A percentile compares a stretch with the other conserved stretches of the same genome.
These are phyloP conservation scores for Jacana jacana DNA, from an alignment of 2,113 vertebrate species.

Conservation along the genomic window DNA sequence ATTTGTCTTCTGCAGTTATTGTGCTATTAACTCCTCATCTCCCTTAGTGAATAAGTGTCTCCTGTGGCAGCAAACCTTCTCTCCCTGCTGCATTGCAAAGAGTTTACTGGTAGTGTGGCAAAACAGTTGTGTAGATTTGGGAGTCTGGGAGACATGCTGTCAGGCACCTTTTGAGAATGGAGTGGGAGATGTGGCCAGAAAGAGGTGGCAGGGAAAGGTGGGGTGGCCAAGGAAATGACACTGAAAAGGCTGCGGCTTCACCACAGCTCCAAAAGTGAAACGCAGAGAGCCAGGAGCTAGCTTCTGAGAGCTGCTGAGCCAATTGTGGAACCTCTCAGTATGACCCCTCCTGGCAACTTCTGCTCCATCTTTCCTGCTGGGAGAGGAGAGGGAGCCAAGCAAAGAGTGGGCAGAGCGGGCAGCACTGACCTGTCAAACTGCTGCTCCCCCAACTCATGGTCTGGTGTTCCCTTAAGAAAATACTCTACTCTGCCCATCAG, in stretches of 20 bases:
- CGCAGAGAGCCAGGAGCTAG: not conserved
- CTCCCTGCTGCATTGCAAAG: not conserved
- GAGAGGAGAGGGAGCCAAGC: not conserved
- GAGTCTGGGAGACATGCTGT: not conserved
- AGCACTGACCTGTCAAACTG: not conserved
- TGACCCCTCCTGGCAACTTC: not conserved
- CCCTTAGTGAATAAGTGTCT: not conserved
- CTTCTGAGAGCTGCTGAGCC: not conserved
- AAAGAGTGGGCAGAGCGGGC: not conserved
- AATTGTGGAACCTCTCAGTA: not conserved
- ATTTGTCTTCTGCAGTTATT: constrained; percentile 14
- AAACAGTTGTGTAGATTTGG: not conserved
- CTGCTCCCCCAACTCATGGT: not conserved
- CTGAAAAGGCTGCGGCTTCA: not conserved
- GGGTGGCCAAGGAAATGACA: not conserved
- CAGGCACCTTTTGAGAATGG: not conserved
- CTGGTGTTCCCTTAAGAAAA: not conserved
- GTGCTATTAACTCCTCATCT: constrained; percentile 2
- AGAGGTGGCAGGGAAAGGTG: not conserved
- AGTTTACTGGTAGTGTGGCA: not conserved
- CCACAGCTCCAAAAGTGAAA: not conserved
- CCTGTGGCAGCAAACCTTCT: not conserved
- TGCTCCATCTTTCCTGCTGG: not conserved
- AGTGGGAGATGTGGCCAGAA: not conserved
- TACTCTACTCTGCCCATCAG: not conserved